Conservation (phyloP, 2,797 vertebrate genomes). For the Rhincodon typus region DNA sequence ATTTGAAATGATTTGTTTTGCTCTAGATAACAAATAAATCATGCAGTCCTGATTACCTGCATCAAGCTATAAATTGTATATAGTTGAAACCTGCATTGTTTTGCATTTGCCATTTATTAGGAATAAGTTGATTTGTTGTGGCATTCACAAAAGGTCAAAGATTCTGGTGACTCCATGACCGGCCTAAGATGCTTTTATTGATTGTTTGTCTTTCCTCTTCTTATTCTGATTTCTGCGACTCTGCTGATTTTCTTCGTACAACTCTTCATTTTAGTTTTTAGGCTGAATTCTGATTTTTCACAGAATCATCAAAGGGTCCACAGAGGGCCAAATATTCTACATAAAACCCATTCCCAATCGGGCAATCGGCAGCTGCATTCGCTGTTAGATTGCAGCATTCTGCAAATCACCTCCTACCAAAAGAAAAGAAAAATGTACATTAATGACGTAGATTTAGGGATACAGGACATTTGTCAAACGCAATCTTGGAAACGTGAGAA, state of each 20-base stretch:
- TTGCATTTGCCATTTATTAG: not conserved
- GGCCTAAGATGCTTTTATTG: not conserved
- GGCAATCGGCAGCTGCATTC: too few relatives aligned
- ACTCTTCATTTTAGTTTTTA: not conserved
- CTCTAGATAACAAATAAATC: not conserved
- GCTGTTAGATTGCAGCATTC: too few relatives aligned
- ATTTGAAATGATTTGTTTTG: conserved; percentile 23
- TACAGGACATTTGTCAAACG: too few relatives aligned
- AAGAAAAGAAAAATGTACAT: too few relatives aligned
- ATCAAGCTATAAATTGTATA: not conserved
- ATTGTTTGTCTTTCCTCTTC: not conserved
- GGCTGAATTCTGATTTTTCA: not conserved
- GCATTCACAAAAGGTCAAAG: not conserved
- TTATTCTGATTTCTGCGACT: not conserved
- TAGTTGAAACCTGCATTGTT: not conserved
- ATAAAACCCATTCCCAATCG: too few relatives aligned
- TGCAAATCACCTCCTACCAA: too few relatives aligned
- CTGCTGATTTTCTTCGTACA: not conserved
- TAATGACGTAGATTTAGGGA: too few relatives aligned
- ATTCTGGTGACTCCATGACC: not conserved
- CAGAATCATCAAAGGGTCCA: not conserved
- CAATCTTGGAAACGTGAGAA: too few relatives aligned
- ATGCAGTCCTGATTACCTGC: not conserved
- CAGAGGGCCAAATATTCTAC: not conserved
- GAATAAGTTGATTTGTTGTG: not conserved